Conservation (phyloP, 2,113 vertebrate genomes). For the Siphamia tubifer region DNA sequence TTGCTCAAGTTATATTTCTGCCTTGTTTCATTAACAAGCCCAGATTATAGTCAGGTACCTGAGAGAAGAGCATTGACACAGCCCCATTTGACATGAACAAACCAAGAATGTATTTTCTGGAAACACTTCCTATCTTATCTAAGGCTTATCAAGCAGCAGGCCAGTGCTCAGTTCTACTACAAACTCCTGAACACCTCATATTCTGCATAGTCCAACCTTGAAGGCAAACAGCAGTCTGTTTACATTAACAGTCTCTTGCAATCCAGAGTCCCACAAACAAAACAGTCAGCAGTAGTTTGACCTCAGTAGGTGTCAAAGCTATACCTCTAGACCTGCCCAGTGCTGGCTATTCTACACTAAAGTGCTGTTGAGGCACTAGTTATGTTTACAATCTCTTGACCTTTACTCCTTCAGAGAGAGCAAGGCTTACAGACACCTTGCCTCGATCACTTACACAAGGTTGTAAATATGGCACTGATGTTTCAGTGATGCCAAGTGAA, state of each 20-base stretch:
- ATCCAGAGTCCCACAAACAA: conserved; percentile 12
- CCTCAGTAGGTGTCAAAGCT: conserved; percentile 39
- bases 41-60: conserved; percentile 68
- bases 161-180: conserved; percentile 20
- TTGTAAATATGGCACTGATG: conserved; percentile 33
- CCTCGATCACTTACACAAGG: conserved; percentile 1
- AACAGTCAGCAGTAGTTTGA: conserved; percentile 40
- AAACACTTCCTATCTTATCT: conserved; percentile 26
- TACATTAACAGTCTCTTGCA: conserved; percentile 54
- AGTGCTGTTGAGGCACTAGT: conserved; percentile 45
- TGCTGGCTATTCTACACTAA: conserved; percentile 19
- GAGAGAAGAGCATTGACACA: conserved; percentile 62
- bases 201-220: conserved; percentile 67
- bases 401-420: conserved; percentile 35
- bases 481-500: conserved; percentile 24
- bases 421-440: conserved; percentile 18
- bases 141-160: conserved; percentile 39
- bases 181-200: conserved; percentile 15
- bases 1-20: not conserved
- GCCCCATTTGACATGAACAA: conserved; percentile 27
- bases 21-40: conserved; percentile 31
- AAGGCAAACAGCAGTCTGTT: conserved; percentile 67
- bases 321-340: conserved; percentile 28
- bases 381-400: conserved; percentile 48
- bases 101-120: not conserved